Base-by-base conservation (phyloP, 2,888 invertebrate species). In the Drosophila mulleri region DNA sequence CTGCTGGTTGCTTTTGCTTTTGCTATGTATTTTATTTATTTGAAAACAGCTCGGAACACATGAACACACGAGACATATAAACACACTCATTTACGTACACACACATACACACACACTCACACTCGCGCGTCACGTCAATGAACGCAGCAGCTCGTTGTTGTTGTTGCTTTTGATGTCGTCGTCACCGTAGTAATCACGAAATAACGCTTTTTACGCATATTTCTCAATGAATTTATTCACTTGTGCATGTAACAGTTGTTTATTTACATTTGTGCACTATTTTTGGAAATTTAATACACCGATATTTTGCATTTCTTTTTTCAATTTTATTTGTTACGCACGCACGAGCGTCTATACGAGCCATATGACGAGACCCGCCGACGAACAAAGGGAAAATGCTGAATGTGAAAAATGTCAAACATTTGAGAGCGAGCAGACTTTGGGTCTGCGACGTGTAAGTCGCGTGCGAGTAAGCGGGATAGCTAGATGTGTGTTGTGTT, bases 51-150 rank as follows among this genome's bases (percentile, higher is more conserved):
- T 70, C 48, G 56, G 71, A 79, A 62, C 81, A 67, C 78, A 69
- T 63, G 62, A 72, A 80, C 58, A 70, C 72, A 68, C 63, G 44
- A 66, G 52, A 18, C 48, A 16, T 48, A 59, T 48, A 59, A 59
- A 68, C 64, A 69, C 65, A 59, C 65, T 60, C 52, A 79, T 71
- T 61, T 72, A 72, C 71, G 65, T 66, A 68, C 72, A 75, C 82
- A 84, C 54, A 60, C 53, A 68, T 69, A 75, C 85, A 84, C 56
- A 67, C 69, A 75, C 85, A 84, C 58, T 58, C 80, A 78, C 83
- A 72, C 88, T 75, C 81, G 66, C 89, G 81, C 85, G 85, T 88
- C 90, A 88, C 90, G 90, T 90, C 90, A 90, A 90, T 90, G 85
- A 90, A 90, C 85, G 90, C 87, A 88, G 90, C 89, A 88, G 80